These are phyloP conservation scores for Theonella swinhoei DNA, from an alignment of 37 sponge, comb jelly and placozoan genomes.

Conservation along the genomic window DNA sequence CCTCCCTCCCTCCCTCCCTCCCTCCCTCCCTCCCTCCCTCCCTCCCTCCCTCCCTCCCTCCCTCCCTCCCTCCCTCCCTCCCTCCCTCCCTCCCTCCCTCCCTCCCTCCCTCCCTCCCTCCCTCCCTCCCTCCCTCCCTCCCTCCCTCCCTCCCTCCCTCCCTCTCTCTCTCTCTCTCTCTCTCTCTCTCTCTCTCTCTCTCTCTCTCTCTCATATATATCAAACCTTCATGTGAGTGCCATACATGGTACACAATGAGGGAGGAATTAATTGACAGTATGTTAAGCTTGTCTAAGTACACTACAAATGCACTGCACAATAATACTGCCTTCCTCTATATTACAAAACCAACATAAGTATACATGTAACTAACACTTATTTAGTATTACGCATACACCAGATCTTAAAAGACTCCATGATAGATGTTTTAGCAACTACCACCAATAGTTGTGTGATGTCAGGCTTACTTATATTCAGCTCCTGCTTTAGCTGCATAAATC, in stretches of 20 bases:
- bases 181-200: too few species aligned
- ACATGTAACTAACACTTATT: too few species aligned
- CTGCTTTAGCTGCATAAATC: not conserved
- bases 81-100: not conserved
- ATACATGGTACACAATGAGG: not conserved
- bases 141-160: not conserved
- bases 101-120: not conserved
- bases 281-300: not conserved
- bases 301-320: not conserved
- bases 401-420: not conserved
- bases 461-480: not conserved
- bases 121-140: not conserved
- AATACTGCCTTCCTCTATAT: not conserved
- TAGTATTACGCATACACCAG: not conserved
- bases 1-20: too few species aligned
- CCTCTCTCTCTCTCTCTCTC: too few species aligned
- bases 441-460: not conserved
- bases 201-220: not conserved
- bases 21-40: not conserved
- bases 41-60: not conserved
- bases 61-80: not conserved
- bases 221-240: not conserved
- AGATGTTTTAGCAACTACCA: not conserved
- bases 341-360: not conserved
- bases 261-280: not conserved